Conservation (phyloP, 2,888 invertebrate species). For the Parnassius apollo region DNA sequence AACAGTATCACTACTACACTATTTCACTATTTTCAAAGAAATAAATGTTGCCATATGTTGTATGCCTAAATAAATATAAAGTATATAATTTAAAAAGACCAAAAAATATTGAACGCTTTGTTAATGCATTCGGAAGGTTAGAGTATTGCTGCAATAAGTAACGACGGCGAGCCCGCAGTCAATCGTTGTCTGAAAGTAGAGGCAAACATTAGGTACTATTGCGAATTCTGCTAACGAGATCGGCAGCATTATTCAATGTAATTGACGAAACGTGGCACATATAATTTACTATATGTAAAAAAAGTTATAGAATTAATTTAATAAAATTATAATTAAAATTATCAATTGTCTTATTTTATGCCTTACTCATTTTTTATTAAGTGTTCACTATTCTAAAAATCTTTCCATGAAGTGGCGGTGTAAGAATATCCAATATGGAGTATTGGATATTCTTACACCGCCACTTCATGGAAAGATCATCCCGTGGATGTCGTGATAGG, state of each 20-base stretch:
- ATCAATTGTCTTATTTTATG: slow-evolving; percentile 51
- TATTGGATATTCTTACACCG: too few species aligned
- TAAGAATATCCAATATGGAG: too few species aligned
- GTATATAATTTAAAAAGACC: not conserved
- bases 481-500: too few species aligned
- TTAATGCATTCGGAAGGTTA: slow-evolving; percentile 12
- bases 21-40: not conserved
- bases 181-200: slow-evolving; percentile 58
- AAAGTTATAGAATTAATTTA: slow-evolving; percentile 80
- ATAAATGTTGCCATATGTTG: not conserved
- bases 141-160: slow-evolving; percentile 1
- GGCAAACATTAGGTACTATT: slow-evolving; percentile 69
- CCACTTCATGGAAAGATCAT: too few species aligned
- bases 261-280: slow-evolving; percentile 75
- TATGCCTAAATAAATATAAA: not conserved
- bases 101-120: not conserved
- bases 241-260: slow-evolving; percentile 75
- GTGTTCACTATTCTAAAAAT: too few species aligned
- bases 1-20: too few species aligned
- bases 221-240: slow-evolving; percentile 64
- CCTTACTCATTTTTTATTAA: not conserved
- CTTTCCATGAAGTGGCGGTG: too few species aligned
- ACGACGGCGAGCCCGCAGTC: slow-evolving; percentile 29
- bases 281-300: slow-evolving; percentile 77
- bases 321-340: slow-evolving; percentile 78